These are phyloP conservation scores for Bovichtus variegatus DNA, from an alignment of 2,797 vertebrate species.

Conservation along the genomic window DNA sequence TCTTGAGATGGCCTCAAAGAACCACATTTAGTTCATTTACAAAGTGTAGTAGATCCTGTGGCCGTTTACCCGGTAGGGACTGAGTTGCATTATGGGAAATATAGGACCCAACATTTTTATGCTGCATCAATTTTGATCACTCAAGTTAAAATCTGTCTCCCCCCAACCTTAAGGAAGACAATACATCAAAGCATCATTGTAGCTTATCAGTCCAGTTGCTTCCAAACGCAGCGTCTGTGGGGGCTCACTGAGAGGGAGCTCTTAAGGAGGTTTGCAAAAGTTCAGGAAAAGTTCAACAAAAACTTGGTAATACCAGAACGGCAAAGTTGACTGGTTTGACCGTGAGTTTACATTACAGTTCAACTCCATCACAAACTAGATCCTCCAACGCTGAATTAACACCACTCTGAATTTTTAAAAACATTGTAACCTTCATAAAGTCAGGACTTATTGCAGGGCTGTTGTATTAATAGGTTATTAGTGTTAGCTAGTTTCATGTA, in stretches of 20 bases:
- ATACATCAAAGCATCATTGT: not conserved
- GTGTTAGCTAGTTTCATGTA: not conserved
- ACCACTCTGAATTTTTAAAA: not conserved
- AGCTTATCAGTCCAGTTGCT: not conserved
- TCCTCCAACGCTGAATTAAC: not conserved
- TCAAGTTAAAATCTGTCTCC: not conserved
- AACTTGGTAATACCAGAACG: not conserved
- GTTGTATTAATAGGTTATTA: not conserved
- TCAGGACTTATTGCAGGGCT: not conserved
- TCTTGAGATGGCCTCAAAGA: slow-evolving; percentile 36
- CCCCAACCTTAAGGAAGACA: not conserved
- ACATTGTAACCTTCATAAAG: not conserved
- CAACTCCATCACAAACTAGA: not conserved
- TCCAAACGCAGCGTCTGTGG: not conserved
- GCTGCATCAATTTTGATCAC: no score
- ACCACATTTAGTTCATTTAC: not conserved
- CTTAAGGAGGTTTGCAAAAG: not conserved
- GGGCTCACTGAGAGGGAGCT: not conserved
- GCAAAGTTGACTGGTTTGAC: not conserved
- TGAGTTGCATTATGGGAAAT: not conserved
- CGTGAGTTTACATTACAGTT: not conserved
- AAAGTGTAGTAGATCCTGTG: not conserved
- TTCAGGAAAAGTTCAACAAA: not conserved
- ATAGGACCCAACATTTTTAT: not conserved
- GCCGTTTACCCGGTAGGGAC: not conserved